phyloP scores from a whole-genome alignment of 2,113 vertebrate species.

The Carollia perspicillata region DNA sequence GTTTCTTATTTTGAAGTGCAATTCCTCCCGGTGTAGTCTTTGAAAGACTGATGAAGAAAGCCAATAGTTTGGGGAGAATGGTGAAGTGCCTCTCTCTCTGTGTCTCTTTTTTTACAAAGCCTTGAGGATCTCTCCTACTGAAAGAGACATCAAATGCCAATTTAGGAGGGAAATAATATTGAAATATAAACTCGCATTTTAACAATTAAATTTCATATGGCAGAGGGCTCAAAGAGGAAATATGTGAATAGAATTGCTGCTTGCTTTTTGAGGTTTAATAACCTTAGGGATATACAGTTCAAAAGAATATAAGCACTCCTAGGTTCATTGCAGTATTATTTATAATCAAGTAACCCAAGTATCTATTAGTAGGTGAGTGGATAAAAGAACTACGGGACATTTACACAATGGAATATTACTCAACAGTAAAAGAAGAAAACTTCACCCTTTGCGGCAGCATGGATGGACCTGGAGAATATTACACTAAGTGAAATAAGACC shows the following conservation, averaged over 20 bases:
- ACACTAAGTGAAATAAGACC: no score
- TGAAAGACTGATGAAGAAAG: not conserved
- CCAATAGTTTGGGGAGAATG: not conserved
- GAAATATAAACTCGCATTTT: not conserved
- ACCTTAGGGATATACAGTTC: not conserved
- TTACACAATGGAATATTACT: no score
- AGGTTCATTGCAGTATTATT: no score
- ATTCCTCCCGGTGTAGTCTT: not conserved
- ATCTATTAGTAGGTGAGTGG: no score
- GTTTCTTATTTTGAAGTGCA: not conserved
- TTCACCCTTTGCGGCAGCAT: no score
- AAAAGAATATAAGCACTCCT: no score
- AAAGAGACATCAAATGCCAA: not conserved
- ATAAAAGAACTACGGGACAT: no score
- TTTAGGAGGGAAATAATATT: not conserved
- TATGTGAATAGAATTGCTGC: not conserved
- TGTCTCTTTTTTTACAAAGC: not conserved
- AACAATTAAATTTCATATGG: not conserved
- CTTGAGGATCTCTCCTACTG: not conserved
- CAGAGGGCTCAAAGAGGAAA: not conserved
- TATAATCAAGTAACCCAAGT: no score
- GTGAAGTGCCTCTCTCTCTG: not conserved
- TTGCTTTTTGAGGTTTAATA: not conserved
- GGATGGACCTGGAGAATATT: no score
- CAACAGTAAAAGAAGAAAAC: no score